Percentiles rank a stretch among this genome's conserved stretches.
Evolutionary conservation across 2,113 vertebrate genomes (phyloP).

Genomic region (Lagopus leucura): DNA sequence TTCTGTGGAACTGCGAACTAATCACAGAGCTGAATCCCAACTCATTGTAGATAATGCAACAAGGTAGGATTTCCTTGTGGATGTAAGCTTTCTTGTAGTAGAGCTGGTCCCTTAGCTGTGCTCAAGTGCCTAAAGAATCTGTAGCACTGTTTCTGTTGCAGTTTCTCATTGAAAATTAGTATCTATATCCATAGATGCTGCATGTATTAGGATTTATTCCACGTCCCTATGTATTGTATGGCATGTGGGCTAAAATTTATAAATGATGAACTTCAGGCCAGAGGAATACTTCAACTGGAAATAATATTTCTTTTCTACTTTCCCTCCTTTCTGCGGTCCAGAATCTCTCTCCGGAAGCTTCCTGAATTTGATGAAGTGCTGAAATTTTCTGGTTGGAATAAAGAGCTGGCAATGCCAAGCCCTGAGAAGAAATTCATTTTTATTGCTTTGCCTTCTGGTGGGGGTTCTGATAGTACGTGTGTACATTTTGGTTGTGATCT

Average conservation of each 20-base stretch:
- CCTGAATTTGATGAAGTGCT: slow-evolving; percentile 83
- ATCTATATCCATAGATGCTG: background rate
- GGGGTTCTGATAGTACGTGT: slow-evolving; percentile 31
- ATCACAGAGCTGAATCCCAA: slow-evolving; percentile 86
- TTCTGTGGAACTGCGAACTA: slow-evolving; percentile 83
- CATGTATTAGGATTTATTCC: background rate
- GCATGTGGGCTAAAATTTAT: background rate
- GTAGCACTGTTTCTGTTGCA: background rate
- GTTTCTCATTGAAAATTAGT: background rate
- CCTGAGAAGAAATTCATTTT: slow-evolving; percentile 84
- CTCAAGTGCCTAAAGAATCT: background rate
- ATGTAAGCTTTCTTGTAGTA: background rate
- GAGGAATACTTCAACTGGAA: background rate
- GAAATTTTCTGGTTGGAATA: slow-evolving; percentile 29
- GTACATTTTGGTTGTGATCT: background rate
- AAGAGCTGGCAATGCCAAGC: slow-evolving; percentile 49
- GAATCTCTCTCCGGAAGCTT: slow-evolving; percentile 76
- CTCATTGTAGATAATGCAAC: slow-evolving; percentile 85
- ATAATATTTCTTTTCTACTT: background rate
- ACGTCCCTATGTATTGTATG: background rate
- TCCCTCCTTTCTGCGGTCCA: slow-evolving; percentile 37
- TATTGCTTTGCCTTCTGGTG: slow-evolving; percentile 70
- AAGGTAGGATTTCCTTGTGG: slow-evolving; percentile 71
- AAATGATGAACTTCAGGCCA: background rate
- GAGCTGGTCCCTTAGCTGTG: background rate